phyloP scores from a whole-genome alignment of 2,888 invertebrate genomes.

The Acronicta psi region DNA sequence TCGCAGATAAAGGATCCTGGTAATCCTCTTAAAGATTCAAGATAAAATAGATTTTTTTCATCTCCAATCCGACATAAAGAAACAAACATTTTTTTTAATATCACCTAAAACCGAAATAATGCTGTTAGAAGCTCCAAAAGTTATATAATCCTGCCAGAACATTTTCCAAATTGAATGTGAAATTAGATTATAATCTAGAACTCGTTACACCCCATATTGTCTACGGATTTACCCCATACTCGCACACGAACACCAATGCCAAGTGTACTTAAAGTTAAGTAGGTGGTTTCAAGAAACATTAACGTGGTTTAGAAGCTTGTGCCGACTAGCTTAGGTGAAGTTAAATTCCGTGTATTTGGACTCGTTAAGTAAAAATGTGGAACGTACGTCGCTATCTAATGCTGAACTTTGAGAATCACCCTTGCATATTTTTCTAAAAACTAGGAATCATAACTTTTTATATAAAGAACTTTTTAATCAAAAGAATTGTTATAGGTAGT shows the following conservation, averaged over 20 bases:
- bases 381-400: not conserved
- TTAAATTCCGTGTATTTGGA: constrained; percentile 6
- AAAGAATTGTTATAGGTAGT: no score
- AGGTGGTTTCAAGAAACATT: not conserved
- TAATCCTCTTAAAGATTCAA: no score
- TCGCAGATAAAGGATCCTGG: no score
- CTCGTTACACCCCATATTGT: constrained; percentile 25
- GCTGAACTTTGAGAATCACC: no score
- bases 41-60: no score
- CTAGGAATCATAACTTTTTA: no score
- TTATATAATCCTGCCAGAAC: constrained; percentile 29
- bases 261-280: constrained; percentile 21
- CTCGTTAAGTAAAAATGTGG: not conserved
- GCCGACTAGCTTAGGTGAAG: not conserved
- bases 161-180: constrained; percentile 51
- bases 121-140: constrained; percentile 34
- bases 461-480: no score
- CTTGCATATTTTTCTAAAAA: no score
- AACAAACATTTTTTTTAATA: no score
- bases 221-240: constrained; percentile 19
- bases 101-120: constrained; percentile 32
- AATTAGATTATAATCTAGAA: constrained; percentile 48
- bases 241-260: not conserved
- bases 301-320: not conserved
- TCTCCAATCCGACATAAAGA: no score